Conservation (phyloP, 1,140 invertebrate species). For the Leptinotarsa defecta region DNA sequence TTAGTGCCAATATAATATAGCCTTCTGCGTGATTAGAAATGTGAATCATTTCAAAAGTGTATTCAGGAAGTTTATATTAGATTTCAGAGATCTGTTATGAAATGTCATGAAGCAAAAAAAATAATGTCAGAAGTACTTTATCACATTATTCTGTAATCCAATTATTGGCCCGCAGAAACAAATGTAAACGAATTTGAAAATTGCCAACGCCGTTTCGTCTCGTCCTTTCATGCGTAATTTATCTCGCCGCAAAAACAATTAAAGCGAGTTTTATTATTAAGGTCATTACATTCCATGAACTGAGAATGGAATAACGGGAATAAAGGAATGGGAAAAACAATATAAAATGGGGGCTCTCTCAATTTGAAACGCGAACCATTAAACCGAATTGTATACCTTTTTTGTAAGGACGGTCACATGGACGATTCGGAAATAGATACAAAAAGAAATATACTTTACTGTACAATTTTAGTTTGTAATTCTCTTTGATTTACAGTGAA, state of each 20-base stretch:
- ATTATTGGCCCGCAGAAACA: background rate
- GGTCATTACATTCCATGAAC: slow-evolving; percentile 8
- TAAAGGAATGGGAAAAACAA: slow-evolving; percentile 6
- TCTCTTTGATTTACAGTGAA: slow-evolving; percentile 5
- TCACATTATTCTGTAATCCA: background rate
- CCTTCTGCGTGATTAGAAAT: too few relatives aligned
- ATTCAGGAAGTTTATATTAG: too few relatives aligned
- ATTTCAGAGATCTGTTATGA: too few relatives aligned
- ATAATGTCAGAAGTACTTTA: too few relatives aligned
- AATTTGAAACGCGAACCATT: slow-evolving; percentile 10
- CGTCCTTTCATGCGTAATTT: background rate
- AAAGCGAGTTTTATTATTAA: slow-evolving; percentile 15
- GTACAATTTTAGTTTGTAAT: slow-evolving; percentile 14
- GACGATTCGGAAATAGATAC: slow-evolving; percentile 3
- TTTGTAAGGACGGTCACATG: background rate
- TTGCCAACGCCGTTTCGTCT: background rate
- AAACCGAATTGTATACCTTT: slow-evolving; percentile 2
- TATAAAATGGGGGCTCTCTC: background rate
- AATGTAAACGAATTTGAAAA: background rate
- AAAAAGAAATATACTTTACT: slow-evolving; percentile 6
- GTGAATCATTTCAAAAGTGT: too few relatives aligned
- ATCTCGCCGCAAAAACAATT: slow-evolving; percentile 14
- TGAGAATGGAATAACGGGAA: slow-evolving; percentile 15
- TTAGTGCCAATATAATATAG: too few relatives aligned
- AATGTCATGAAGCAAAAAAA: too few relatives aligned